Percentiles rank a stretch among this genome's conserved stretches.
Evolutionary conservation across 2,888 invertebrate species (phyloP).

Genomic region (Macroteleia sp.): DNA sequence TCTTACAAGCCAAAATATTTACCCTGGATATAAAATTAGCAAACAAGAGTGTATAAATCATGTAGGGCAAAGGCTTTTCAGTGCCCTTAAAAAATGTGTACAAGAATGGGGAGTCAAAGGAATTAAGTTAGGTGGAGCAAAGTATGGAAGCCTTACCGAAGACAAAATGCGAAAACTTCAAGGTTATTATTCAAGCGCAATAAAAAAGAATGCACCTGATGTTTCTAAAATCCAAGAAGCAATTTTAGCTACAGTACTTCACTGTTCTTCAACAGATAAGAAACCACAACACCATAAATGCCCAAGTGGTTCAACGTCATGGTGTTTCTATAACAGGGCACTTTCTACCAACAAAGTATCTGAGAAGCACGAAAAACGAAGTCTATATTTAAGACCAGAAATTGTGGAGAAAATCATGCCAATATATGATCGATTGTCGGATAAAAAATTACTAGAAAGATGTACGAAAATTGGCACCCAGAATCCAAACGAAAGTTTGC

Average conservation of each 20-base stretch:
- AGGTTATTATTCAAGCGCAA: not conserved
- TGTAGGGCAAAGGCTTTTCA: not conserved
- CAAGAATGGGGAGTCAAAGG: too few species aligned
- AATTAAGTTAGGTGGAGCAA: not conserved
- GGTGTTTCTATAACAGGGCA: too few species aligned
- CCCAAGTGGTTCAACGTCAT: too few species aligned
- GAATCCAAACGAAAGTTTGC: conserved; percentile 14
- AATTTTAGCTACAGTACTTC: conserved; percentile 3
- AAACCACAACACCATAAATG: conserved; percentile 1
- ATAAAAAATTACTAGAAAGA: not conserved
- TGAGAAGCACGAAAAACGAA: too few species aligned
- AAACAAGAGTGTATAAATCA: conserved; percentile 2
- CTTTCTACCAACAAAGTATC: too few species aligned
- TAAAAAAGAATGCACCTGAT: not conserved
- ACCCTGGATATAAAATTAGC: not conserved
- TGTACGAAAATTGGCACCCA: not conserved
- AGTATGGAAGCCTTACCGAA: not conserved
- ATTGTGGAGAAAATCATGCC: too few species aligned
- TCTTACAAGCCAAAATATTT: not conserved
- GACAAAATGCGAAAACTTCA: not conserved
- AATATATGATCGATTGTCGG: too few species aligned
- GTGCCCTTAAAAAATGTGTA: not conserved
- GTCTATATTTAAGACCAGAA: too few species aligned
- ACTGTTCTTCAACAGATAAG: conserved; percentile 21
- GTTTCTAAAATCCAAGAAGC: too few species aligned